Percentiles rank a stretch among this genome's conserved stretches.
Conservation (phyloP, 53 echinoderm and acorn worm species). For the Henricia sp. region DNA sequence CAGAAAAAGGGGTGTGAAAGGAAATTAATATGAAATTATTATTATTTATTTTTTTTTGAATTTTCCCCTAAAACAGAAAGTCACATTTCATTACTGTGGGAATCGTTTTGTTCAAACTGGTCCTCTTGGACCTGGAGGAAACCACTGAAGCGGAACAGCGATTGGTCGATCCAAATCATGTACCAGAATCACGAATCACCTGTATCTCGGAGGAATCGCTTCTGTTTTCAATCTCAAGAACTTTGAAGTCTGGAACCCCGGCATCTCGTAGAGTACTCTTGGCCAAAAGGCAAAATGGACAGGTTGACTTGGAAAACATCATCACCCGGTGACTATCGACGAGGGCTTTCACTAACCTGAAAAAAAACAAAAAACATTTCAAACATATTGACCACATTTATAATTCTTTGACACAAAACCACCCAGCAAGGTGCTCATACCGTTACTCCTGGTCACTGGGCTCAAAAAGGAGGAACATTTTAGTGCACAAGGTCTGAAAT, state of each 20-base stretch:
- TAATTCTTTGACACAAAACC: not conserved
- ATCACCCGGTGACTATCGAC: slow-evolving; percentile 76
- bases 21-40: too few relatives aligned
- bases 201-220: slow-evolving; percentile 80
- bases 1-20: too few relatives aligned
- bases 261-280: slow-evolving; percentile 79
- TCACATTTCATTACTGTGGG: too few relatives aligned
- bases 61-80: too few relatives aligned
- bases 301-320: slow-evolving; percentile 94
- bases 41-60: too few relatives aligned
- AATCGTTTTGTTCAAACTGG: too few relatives aligned
- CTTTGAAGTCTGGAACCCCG: slow-evolving; percentile 76
- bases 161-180: too few relatives aligned
- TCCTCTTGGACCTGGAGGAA: too few relatives aligned
- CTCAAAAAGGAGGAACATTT: not conserved
- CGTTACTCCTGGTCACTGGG: not conserved
- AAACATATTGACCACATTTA: not conserved
- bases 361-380: not conserved
- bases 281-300: slow-evolving; percentile 92
- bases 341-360: slow-evolving; percentile 78
- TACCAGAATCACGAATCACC: slow-evolving; percentile 60
- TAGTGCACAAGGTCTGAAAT: not conserved
- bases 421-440: not conserved
- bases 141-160: too few relatives aligned
- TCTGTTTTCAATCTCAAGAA: slow-evolving; percentile 87